Conservation (phyloP, 2,888 invertebrate species). For the Diachrysia chrysitis region DNA sequence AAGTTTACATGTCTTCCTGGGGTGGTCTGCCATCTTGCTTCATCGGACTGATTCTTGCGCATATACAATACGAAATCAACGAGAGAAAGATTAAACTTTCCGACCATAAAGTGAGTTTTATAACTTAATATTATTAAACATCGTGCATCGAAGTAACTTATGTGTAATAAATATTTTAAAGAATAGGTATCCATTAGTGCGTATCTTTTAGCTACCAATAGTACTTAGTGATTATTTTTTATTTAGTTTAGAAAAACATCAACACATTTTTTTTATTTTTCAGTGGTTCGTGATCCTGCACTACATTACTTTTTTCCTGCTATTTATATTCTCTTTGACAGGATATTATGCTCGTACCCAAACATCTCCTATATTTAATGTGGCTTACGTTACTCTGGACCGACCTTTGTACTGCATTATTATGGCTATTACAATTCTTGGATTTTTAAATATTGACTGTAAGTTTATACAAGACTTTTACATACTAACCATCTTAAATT, state of each 20-base stretch:
- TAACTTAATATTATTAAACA: neutral
- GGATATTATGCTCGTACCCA: constrained; percentile 29
- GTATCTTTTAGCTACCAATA: too few relatives aligned
- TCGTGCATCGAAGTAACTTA: too few relatives aligned
- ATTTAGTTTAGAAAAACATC: too few relatives aligned
- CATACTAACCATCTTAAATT: too few relatives aligned
- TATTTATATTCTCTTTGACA: constrained; percentile 34
- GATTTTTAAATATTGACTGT: constrained; percentile 43
- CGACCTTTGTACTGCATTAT: constrained; percentile 40
- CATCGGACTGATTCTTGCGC: constrained; percentile 53
- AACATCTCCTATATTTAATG: constrained; percentile 30
- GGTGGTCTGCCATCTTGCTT: constrained; percentile 56
- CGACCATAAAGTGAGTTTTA: neutral
- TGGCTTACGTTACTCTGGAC: constrained; percentile 42
- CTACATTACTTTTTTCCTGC: constrained; percentile 14
- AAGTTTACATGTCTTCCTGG: constrained; percentile 60
- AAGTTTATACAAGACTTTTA: constrained; percentile 5
- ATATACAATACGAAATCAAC: constrained; percentile 42
- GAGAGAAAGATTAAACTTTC: constrained; percentile 44
- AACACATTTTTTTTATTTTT: constrained; percentile 16
- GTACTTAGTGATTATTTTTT: too few relatives aligned
- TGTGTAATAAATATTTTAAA: too few relatives aligned
- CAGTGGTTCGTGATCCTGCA: constrained; percentile 54
- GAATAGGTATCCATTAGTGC: too few relatives aligned
- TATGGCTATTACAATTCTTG: constrained; percentile 33